Conservation (phyloP, 30 jellyfish, hydroid and myxozoan genomes). For the Haliclystus octoradiatus region DNA sequence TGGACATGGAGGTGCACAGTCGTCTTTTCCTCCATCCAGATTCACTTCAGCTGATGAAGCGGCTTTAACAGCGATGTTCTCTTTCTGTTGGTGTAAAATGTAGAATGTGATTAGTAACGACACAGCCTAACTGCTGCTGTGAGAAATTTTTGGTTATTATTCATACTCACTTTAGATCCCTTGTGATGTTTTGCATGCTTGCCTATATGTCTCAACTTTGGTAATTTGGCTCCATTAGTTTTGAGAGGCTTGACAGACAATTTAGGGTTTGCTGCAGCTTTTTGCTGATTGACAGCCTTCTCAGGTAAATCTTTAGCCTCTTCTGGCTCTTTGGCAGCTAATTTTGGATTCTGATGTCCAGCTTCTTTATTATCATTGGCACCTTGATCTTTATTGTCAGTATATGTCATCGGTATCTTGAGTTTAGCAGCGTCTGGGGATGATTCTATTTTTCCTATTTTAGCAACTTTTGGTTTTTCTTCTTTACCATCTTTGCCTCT, state of each 20-base stretch:
- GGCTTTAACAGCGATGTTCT: conserved; percentile 49
- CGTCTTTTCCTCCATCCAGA: conserved; percentile 36
- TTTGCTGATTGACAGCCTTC: conserved; percentile 53
- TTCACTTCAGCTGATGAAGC: conserved; percentile 46
- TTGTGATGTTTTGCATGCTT: conserved; percentile 6
- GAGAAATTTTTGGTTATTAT: not conserved
- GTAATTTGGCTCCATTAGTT: conserved; percentile 12
- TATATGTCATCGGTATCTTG: conserved; percentile 25
- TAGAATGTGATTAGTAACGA: not conserved
- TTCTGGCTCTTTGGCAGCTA: conserved; percentile 6
- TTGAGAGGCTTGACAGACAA: conserved; percentile 15
- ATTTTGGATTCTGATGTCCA: conserved; percentile 7
- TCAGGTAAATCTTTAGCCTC: conserved; percentile 27
- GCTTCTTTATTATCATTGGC: conserved; percentile 14
- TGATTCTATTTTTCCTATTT: conserved; percentile 40
- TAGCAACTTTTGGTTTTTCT: conserved; percentile 37
- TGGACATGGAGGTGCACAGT: conserved; percentile 37
- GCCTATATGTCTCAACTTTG: conserved; percentile 20
- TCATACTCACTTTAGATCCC: conserved; percentile 17
- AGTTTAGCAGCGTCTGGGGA: conserved; percentile 19
- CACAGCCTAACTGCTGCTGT: not conserved
- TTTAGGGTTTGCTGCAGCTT: conserved; percentile 14
- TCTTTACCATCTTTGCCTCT: conserved; percentile 22
- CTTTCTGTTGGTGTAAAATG: conserved; percentile 12
- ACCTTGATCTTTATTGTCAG: conserved; percentile 1